Percentiles rank a stretch among this genome's conserved stretches.
Evolutionary conservation across 2,113 vertebrate species (phyloP).

Genomic region (Psettodes erumei): DNA sequence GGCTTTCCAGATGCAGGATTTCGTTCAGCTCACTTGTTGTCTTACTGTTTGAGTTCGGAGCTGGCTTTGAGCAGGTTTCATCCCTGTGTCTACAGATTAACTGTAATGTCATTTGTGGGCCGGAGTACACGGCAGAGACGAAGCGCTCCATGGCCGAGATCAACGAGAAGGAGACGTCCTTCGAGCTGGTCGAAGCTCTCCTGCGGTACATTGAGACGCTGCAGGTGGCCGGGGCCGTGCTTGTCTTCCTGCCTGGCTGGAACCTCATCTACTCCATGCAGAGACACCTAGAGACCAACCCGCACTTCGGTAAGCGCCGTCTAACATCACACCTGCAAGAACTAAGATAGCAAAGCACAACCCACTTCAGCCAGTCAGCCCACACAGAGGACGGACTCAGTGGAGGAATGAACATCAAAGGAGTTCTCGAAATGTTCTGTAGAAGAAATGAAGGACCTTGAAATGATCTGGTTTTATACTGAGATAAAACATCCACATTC

Average conservation of each 20-base stretch:
- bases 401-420: no score
- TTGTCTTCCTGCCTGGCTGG: conserved; percentile 96
- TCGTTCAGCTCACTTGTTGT: no score
- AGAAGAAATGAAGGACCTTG: no score
- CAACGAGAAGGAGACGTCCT: conserved; percentile 94
- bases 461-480: no score
- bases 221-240: conserved; percentile 89
- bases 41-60: no score
- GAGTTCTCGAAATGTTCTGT: no score
- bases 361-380: no score
- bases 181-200: conserved; percentile 95
- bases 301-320: conserved; percentile 88
- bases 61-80: background rate
- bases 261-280: conserved; percentile 97
- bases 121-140: conserved; percentile 90
- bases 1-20: no score
- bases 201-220: conserved; percentile 94
- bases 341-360: no score
- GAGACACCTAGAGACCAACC: conserved; percentile 93
- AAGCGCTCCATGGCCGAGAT: conserved; percentile 90
- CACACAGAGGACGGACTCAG: no score
- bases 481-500: no score
- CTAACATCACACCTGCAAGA: background rate
- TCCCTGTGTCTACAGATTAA: conserved; percentile 83
- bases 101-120: conserved; percentile 90